Evolutionary conservation across 2,888 invertebrate genomes (phyloP).

Genomic region (Gortyna flavago): DNA sequence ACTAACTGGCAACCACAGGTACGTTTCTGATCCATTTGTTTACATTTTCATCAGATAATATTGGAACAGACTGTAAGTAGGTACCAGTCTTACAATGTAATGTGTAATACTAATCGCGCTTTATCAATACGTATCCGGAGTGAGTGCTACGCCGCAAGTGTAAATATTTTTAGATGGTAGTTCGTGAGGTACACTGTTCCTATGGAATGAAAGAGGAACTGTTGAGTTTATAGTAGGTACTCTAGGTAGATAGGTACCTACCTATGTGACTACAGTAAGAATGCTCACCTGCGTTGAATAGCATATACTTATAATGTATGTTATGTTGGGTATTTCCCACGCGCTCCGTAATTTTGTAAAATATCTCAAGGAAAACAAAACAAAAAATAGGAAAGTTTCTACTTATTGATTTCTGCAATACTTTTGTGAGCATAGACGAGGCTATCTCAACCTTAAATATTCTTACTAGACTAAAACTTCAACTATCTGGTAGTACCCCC

Average conservation of each 20-base stretch:
- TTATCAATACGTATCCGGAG: slow-evolving; percentile 65
- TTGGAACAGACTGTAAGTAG: neutral
- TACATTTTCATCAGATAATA: neutral
- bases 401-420: neutral
- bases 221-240: neutral
- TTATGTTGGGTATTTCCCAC: neutral
- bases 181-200: slow-evolving; percentile 16
- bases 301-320: neutral
- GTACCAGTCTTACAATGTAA: slow-evolving; percentile 62
- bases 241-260: neutral
- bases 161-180: slow-evolving; percentile 38
- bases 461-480: neutral
- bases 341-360: neutral
- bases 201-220: slow-evolving; percentile 28
- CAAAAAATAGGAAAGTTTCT: neutral
- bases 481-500: neutral
- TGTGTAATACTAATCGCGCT: slow-evolving; percentile 48
- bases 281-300: neutral
- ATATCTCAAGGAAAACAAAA: neutral
- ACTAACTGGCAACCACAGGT: neutral
- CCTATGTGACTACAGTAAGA: neutral
- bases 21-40: neutral
- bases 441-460: neutral
- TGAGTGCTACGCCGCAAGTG: slow-evolving; percentile 28
- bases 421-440: neutral